These are phyloP conservation scores for Hydrocynus forskahlii DNA, from an alignment of 2,797 vertebrate genomes.

Conservation along the genomic window DNA sequence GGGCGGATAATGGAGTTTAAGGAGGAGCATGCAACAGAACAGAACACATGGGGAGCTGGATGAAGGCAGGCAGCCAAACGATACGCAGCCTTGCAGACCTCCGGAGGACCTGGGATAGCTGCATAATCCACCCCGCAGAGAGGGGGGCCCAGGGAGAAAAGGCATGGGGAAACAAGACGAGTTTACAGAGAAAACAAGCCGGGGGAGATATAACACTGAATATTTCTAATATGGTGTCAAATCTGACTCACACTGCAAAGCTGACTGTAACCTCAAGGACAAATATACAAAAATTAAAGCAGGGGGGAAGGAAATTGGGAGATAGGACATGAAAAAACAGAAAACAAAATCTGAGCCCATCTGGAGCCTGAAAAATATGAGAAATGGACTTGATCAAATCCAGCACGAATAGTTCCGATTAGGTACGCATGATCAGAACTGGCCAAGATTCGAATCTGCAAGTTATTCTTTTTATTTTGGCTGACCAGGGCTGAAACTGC, in stretches of 20 bases:
- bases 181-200: constrained; percentile 42
- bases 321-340: background rate
- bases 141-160: background rate
- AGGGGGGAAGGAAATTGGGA: background rate
- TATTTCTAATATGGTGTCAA: background rate
- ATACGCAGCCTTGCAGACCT: constrained; percentile 30
- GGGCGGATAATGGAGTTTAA: constrained; percentile 41
- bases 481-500: too few relatives aligned
- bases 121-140: background rate
- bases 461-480: too few relatives aligned
- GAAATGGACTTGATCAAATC: background rate
- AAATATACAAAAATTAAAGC: background rate
- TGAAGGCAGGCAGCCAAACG: constrained; percentile 37
- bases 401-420: background rate
- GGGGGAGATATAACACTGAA: background rate
- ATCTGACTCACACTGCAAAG: background rate
- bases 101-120: constrained; percentile 10
- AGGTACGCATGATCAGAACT: background rate
- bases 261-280: background rate
- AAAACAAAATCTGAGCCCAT: background rate
- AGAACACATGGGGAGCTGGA: constrained; percentile 19
- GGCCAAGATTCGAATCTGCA: too few relatives aligned
- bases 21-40: constrained; percentile 31
- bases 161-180: constrained; percentile 10
- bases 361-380: background rate